phyloP scores from a whole-genome alignment of 2,797 vertebrate genomes.

The Sciaenops ocellatus region DNA sequence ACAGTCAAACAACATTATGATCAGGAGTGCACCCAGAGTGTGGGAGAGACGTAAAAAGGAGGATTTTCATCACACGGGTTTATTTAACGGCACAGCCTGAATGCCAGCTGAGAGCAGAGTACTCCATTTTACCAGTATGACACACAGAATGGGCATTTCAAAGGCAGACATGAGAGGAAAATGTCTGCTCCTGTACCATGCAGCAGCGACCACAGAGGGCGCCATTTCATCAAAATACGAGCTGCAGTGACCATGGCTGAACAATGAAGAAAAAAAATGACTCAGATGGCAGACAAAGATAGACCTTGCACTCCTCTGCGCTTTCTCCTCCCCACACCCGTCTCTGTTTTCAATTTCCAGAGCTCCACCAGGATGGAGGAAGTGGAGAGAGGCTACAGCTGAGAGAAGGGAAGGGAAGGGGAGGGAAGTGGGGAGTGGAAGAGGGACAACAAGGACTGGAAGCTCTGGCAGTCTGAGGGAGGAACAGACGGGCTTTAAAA shows the following conservation, averaged over 20 bases:
- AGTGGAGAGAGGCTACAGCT: constrained; percentile 14
- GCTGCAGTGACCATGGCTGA: constrained; percentile 50
- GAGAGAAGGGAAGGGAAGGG: constrained; percentile 4
- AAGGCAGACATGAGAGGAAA: constrained; percentile 82
- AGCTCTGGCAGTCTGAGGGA: constrained; percentile 57
- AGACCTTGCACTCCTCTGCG: constrained; percentile 65
- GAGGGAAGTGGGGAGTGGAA: not conserved
- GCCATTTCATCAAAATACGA: constrained; percentile 58
- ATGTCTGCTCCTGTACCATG: constrained; percentile 77
- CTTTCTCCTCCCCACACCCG: constrained; percentile 51
- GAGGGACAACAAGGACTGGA: constrained; percentile 43
- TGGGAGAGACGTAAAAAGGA: not conserved
- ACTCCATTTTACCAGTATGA: constrained; percentile 83
- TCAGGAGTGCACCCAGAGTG: not conserved
- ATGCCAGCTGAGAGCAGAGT: constrained; percentile 56
- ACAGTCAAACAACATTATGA: constrained; percentile 25
- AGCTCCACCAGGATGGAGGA: constrained; percentile 53
- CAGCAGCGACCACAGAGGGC: constrained; percentile 67
- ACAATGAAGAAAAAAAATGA: constrained; percentile 77
- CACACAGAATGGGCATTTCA: constrained; percentile 82
- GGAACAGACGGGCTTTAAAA: constrained; percentile 75
- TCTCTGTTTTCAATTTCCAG: constrained; percentile 59
- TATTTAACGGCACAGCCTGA: not conserved
- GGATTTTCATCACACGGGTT: constrained; percentile 6
- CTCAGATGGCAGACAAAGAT: constrained; percentile 79